Conservation (phyloP, 2,888 invertebrate genomes). For the Lasioglossum zephyrum region DNA sequence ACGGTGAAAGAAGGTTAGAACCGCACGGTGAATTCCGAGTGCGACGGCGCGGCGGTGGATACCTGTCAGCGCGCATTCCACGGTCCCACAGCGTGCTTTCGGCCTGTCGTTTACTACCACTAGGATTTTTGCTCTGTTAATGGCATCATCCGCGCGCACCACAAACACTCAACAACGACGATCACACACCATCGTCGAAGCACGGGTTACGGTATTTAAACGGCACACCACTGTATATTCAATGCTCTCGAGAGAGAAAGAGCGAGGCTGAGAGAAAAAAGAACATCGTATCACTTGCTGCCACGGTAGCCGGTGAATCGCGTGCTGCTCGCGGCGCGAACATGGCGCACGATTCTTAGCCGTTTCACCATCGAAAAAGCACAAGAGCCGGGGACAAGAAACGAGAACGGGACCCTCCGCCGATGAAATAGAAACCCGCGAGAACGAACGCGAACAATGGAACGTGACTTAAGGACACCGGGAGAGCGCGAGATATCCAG, state of each 20-base stretch:
- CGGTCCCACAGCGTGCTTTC: constrained; percentile 71
- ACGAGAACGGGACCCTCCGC: neutral
- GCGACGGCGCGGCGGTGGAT: constrained; percentile 76
- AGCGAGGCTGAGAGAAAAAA: neutral
- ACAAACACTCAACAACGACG: constrained; percentile 4
- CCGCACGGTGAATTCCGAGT: constrained; percentile 72
- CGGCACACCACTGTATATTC: constrained; percentile 42
- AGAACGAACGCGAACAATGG: constrained; percentile 58
- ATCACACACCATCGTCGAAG: constrained; percentile 13
- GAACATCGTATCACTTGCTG: constrained; percentile 46
- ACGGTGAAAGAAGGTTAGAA: constrained; percentile 59
- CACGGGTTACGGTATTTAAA: constrained; percentile 45
- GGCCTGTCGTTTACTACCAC: constrained; percentile 40
- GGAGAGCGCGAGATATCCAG: constrained; percentile 68
- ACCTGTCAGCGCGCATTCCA: constrained; percentile 82
- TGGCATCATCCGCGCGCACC: constrained; percentile 24
- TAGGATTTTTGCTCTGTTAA: constrained; percentile 35
- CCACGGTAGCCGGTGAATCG: constrained; percentile 48
- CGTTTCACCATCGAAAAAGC: constrained; percentile 36
- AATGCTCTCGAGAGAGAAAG: neutral
- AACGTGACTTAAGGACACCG: constrained; percentile 64
- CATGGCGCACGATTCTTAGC: constrained; percentile 59
- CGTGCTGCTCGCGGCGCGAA: constrained; percentile 63
- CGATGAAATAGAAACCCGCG: constrained; percentile 24
- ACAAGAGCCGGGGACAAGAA: constrained; percentile 9